phyloP scores from a whole-genome alignment of 1,140 invertebrate species.

The Neotoxoptera formosana region DNA sequence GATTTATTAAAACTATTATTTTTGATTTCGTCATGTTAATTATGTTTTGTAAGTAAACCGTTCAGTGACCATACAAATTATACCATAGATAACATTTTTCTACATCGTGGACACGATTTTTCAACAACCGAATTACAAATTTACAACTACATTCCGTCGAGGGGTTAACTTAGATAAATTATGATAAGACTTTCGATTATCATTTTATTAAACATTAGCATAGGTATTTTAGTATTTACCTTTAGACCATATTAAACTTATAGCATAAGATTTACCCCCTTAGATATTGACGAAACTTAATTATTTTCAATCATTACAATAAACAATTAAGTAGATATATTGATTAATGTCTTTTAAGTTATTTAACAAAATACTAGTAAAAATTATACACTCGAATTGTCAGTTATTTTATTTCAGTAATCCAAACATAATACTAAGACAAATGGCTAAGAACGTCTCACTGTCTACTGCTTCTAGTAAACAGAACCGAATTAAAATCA shows the following conservation, averaged over 20 bases:
- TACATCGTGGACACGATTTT: too few species aligned
- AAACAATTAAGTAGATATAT: neutral
- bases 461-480: neutral
- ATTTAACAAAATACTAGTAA: neutral
- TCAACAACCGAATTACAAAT: too few species aligned
- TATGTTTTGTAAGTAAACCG: too few species aligned
- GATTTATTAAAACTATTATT: too few species aligned
- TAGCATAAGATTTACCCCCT: neutral
- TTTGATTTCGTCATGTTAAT: too few species aligned
- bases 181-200: too few species aligned
- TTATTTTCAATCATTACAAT: neutral
- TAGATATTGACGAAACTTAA: neutral
- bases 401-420: conserved; percentile 8
- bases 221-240: neutral
- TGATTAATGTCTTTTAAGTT: conserved; percentile 28
- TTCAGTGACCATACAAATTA: too few species aligned
- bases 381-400: neutral
- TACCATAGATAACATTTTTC: too few species aligned
- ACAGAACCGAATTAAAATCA: conserved; percentile 31
- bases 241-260: neutral
- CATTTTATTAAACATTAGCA: too few species aligned
- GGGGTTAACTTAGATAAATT: too few species aligned
- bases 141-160: too few species aligned
- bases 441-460: neutral
- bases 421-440: neutral